Base-by-base conservation (phyloP, 2,797 vertebrate genomes). In the Rhodeus uyekii region DNA sequence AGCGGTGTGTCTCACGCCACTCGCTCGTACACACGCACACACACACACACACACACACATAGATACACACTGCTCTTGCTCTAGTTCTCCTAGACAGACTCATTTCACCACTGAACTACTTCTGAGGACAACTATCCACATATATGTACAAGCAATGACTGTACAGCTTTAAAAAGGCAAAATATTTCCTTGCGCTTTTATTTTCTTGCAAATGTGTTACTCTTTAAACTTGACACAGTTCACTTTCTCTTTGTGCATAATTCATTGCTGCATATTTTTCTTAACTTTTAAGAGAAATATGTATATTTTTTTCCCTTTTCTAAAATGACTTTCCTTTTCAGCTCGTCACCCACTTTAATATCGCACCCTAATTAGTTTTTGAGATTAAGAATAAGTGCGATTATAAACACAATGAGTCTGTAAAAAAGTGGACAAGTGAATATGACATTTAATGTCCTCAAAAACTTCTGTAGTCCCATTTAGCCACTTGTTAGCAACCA, bases 1-100 rank as follows among this genome's bases (percentile, higher is more conserved):
- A 67, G 61, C 58, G 27, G 4, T 44, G 83, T 90, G 90, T 79
- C 48, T 69, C 92, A 94, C 91, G 65, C 50, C 67, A 65, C 24
- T 29, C 16, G n/a, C 74, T 75, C 12, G n/a, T 34, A 77, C 75
- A 27, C 36, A 81, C 85, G 39, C 69, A 83, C 32, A 19, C 32
- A 39, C 38, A 63, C 74, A 22, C 42, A 27, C 71, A 53, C 36
- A 38, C 55, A 64, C 82, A 53, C 27, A 32, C 29, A 24, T 27
- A 48, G 69, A 16, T 60, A 48, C 72, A 27, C 67, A 60, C 75
- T 9, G 39, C 61, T 71, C 32, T 38, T 72, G 76, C 39, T 61
- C 72, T 71, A 82, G 38, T 77, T 82, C 34, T 67, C 65, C 50
- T 72, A 24, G 80, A 86, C 80, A 80, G 73, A 81, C 73, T 32